Percentiles rank a stretch among this genome's conserved stretches.
phyloP scores from a whole-genome alignment of 37 sponge, comb jelly and placozoan species.

The Spongia lamella region DNA sequence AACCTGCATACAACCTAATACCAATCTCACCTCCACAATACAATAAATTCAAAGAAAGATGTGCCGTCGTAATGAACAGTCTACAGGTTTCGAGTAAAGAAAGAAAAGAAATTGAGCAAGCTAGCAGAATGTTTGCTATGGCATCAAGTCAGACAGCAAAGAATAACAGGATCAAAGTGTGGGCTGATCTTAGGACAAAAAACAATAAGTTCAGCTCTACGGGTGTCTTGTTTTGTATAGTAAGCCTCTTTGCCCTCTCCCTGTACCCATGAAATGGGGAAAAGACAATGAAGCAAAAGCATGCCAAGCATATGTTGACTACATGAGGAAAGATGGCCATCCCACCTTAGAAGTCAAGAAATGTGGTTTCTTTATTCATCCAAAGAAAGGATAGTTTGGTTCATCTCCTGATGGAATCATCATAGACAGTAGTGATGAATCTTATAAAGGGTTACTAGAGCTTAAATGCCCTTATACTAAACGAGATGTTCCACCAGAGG shows the following conservation, averaged over 20 bases:
- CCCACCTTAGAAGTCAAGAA: constrained; percentile 7
- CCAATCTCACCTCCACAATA: too few relatives aligned
- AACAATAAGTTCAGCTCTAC: constrained; percentile 9
- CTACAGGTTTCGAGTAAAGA: too few relatives aligned
- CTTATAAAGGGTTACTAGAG: constrained; percentile 24
- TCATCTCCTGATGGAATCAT: constrained; percentile 56
- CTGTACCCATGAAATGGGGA: constrained; percentile 41
- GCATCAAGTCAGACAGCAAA: neutral
- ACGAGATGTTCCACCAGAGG: constrained; percentile 29
- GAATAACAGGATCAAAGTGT: constrained; percentile 48
- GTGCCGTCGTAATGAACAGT: too few relatives aligned
- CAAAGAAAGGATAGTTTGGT: constrained; percentile 36
- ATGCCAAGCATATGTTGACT: constrained; percentile 9
- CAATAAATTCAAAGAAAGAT: too few relatives aligned
- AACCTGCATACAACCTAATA: too few relatives aligned
- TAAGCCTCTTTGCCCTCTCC: constrained; percentile 7
- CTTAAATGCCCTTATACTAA: constrained; percentile 55
- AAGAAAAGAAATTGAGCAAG: constrained; percentile 3
- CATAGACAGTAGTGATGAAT: neutral
- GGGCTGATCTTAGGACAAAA: constrained; percentile 20
- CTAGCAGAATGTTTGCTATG: neutral
- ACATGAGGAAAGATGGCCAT: constrained; percentile 25
- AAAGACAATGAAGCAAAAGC: constrained; percentile 32
- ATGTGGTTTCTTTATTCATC: constrained; percentile 49
- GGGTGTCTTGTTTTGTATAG: constrained; percentile 13